A percentile compares a stretch with the other conserved stretches of the same genome.
These are phyloP conservation scores for Lordiphosa clarofinis DNA, from an alignment of 1,140 invertebrate species.

Conservation along the genomic window DNA sequence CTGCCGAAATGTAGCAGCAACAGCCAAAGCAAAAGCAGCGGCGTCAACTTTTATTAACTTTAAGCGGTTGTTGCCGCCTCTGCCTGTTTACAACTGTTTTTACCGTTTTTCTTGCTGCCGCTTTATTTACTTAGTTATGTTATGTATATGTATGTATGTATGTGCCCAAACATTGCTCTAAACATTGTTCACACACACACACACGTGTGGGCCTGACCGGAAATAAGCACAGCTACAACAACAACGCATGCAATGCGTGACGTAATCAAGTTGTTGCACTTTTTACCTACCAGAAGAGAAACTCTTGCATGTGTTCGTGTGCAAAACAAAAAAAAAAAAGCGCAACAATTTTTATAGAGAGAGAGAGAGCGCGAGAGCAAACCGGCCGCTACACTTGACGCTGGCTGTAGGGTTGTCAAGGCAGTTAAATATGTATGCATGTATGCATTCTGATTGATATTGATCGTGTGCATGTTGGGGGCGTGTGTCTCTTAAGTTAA, in stretches of 20 bases:
- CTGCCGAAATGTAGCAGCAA: constrained; percentile 48
- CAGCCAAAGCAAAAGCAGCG: constrained; percentile 10
- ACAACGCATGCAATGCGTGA: constrained; percentile 39
- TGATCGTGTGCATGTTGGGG: too few species aligned
- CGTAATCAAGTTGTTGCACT: constrained; percentile 44
- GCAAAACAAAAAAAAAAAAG: not conserved
- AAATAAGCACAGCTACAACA: constrained; percentile 56
- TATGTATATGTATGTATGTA: too few species aligned
- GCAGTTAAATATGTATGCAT: too few species aligned
- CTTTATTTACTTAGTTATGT: constrained; percentile 6
- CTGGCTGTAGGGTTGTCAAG: too few species aligned
- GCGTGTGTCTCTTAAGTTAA: too few species aligned
- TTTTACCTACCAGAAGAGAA: constrained; percentile 20
- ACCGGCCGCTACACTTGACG: not conserved
- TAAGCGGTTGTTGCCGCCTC: constrained; percentile 48
- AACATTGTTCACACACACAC: constrained; percentile 3
- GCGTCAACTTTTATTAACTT: constrained; percentile 47
- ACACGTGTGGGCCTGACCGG: constrained; percentile 53
- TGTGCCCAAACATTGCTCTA: constrained; percentile 8
- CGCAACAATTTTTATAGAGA: too few species aligned
- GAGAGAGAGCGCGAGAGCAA: not conserved
- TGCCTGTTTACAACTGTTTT: constrained; percentile 65
- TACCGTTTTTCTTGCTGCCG: constrained; percentile 49
- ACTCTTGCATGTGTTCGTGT: not conserved
- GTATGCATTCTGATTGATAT: too few species aligned